phyloP scores from a whole-genome alignment of 2,888 invertebrate genomes.

The Ectropis crepuscularia region DNA sequence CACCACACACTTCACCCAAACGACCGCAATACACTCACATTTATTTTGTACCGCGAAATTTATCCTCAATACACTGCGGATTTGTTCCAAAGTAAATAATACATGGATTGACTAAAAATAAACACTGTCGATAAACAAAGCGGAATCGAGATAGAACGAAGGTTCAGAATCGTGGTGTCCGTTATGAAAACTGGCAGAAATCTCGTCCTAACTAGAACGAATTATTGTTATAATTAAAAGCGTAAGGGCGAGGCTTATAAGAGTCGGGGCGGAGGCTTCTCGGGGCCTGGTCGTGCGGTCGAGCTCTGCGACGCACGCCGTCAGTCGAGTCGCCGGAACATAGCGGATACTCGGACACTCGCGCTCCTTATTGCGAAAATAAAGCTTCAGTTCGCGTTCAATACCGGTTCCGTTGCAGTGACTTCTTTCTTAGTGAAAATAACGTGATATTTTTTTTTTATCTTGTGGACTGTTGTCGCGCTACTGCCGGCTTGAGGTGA shows the following conservation, averaged over 20 bases:
- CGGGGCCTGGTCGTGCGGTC: constrained; percentile 53
- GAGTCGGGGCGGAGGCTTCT: constrained; percentile 62
- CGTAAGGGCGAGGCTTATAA: constrained; percentile 74
- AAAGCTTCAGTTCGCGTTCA: constrained; percentile 1
- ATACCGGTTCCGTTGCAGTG: constrained; percentile 25
- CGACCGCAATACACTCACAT: constrained; percentile 5
- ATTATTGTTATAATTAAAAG: constrained; percentile 74
- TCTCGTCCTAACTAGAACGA: constrained; percentile 77
- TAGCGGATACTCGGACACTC: constrained; percentile 3
- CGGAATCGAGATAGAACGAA: constrained; percentile 14
- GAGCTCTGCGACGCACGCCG: constrained; percentile 57
- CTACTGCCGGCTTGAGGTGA: constrained; percentile 48
- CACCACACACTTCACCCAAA: neutral
- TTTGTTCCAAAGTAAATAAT: constrained; percentile 58
- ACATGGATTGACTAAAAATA: constrained; percentile 64
- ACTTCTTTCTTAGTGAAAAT: constrained; percentile 37
- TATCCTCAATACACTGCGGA: constrained; percentile 48
- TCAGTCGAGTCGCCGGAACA: constrained; percentile 2
- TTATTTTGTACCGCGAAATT: constrained; percentile 38
- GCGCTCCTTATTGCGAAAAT: constrained; percentile 4
- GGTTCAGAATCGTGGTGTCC: constrained; percentile 28
- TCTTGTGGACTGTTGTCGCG: constrained; percentile 42
- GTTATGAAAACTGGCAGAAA: constrained; percentile 69
- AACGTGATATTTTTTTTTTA: constrained; percentile 43
- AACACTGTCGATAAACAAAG: constrained; percentile 47